Evolutionary conservation across 2,797 vertebrate species (phyloP).

Genomic region (Silurus lanzhouensis): DNA sequence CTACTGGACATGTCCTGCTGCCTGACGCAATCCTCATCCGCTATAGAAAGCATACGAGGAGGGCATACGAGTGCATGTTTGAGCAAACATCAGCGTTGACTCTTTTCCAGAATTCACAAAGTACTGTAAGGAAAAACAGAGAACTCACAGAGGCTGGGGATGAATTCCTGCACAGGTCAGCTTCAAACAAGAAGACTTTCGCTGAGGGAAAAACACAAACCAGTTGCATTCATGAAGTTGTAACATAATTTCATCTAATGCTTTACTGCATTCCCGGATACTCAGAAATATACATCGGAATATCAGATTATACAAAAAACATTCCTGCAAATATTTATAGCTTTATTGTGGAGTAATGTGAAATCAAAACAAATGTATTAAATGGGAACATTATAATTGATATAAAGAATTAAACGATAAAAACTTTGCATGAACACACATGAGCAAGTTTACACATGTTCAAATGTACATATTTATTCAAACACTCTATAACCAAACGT

Average conservation of each 20-base stretch:
- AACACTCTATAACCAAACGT: too few relatives aligned
- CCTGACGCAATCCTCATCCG: slow-evolving; percentile 64
- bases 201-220: neutral
- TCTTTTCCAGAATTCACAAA: slow-evolving; percentile 47
- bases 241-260: slow-evolving; percentile 24
- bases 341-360: slow-evolving; percentile 11
- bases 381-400: slow-evolving; percentile 4
- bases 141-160: slow-evolving; percentile 48
- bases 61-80: slow-evolving; percentile 67
- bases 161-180: slow-evolving; percentile 51
- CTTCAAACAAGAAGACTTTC: slow-evolving; percentile 45
- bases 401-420: neutral
- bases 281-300: neutral
- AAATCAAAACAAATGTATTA: slow-evolving; percentile 31
- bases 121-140: slow-evolving; percentile 49
- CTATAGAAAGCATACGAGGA: slow-evolving; percentile 63
- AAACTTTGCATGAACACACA: too few relatives aligned
- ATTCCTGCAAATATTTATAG: slow-evolving; percentile 39
- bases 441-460: neutral
- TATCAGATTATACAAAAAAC: neutral
- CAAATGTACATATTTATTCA: too few relatives aligned
- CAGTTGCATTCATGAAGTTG: slow-evolving; percentile 30
- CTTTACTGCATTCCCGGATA: slow-evolving; percentile 12
- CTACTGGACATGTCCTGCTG: slow-evolving; percentile 64
- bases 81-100: slow-evolving; percentile 46